Evolutionary conservation across 2,888 invertebrate genomes (phyloP).

Genomic region (Dicyrtoma fusca): DNA sequence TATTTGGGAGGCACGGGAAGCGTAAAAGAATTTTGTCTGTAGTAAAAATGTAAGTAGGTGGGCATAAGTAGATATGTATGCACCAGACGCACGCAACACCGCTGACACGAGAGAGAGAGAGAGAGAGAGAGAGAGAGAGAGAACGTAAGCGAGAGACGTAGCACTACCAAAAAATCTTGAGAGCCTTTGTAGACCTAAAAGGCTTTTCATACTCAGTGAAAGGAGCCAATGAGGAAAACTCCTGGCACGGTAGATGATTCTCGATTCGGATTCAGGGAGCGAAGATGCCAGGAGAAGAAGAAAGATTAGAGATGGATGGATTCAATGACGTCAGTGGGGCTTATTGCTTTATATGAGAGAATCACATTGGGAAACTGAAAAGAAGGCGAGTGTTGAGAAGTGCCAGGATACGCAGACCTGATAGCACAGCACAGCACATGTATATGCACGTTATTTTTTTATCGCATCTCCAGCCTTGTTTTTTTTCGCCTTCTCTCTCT

Average conservation of each 20-base stretch:
- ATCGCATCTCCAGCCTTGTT: too few relatives aligned
- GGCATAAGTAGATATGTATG: neutral
- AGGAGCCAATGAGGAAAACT: slow-evolving; percentile 3
- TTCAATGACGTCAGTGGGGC: slow-evolving; percentile 35
- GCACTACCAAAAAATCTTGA: slow-evolving; percentile 1
- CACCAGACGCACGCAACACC: slow-evolving; percentile 8
- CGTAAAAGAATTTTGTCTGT: slow-evolving; percentile 23
- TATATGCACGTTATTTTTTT: too few relatives aligned
- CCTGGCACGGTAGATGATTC: slow-evolving; percentile 28
- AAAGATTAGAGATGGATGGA: slow-evolving; percentile 35
- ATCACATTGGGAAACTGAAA: slow-evolving; percentile 12
- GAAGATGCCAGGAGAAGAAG: slow-evolving; percentile 31
- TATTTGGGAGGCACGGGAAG: slow-evolving; percentile 8
- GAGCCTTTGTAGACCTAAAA: too few relatives aligned
- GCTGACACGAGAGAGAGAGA: slow-evolving; percentile 6
- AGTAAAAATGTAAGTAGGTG: slow-evolving; percentile 10
- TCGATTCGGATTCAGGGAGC: slow-evolving; percentile 24
- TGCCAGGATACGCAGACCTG: too few relatives aligned
- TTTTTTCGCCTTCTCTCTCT: too few relatives aligned
- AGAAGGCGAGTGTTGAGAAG: neutral
- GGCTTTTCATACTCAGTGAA: too few relatives aligned
- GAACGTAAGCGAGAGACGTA: neutral
- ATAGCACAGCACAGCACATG: too few relatives aligned
- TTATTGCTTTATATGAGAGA: slow-evolving; percentile 30
- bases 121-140: slow-evolving; percentile 5